These are phyloP conservation scores for Nilaparvata lugens DNA, from an alignment of 1,140 invertebrate genomes.

Conservation along the genomic window DNA sequence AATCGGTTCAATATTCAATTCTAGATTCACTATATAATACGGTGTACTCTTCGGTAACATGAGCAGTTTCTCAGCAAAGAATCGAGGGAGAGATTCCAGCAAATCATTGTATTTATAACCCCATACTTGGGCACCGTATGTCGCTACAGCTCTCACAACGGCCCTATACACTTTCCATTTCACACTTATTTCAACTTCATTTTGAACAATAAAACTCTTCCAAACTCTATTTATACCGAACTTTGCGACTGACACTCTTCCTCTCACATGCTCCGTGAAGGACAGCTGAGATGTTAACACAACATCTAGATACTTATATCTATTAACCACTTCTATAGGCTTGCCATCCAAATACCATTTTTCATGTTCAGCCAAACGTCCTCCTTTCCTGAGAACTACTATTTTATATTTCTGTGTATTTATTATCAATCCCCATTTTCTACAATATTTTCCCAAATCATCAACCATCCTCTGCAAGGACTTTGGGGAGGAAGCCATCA, in stretches of 20 bases:
- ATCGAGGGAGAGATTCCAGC: too few relatives aligned
- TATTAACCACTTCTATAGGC: neutral
- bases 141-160: too few relatives aligned
- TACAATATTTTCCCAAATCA: neutral
- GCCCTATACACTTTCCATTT: slow-evolving; percentile 24
- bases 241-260: neutral
- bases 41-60: too few relatives aligned
- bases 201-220: neutral
- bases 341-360: neutral
- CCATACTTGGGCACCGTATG: too few relatives aligned
- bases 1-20: too few relatives aligned
- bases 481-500: neutral
- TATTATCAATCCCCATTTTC: neutral
- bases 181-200: neutral
- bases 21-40: too few relatives aligned
- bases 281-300: neutral
- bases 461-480: neutral
- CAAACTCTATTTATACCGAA: neutral
- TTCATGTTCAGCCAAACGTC: neutral
- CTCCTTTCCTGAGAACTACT: neutral
- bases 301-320: slow-evolving; percentile 13
- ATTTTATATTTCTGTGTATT: neutral
- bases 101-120: too few relatives aligned
- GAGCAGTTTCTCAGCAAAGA: too few relatives aligned
- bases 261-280: neutral